These are phyloP conservation scores for Eospalax fontanierii DNA, from an alignment of 2,797 vertebrate species.

Conservation along the genomic window DNA sequence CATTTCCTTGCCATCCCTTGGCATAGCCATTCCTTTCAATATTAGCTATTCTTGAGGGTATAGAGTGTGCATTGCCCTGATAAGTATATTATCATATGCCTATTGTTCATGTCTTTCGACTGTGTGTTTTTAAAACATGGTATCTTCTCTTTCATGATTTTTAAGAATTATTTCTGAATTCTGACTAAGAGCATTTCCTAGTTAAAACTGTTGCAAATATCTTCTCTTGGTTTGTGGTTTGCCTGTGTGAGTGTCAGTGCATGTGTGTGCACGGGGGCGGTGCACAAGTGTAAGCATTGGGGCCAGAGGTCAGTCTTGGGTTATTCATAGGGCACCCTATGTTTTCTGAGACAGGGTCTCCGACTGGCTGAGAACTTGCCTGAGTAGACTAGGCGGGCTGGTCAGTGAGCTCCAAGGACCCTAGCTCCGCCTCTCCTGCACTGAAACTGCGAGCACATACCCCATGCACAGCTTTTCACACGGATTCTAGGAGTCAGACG, in stretches of 20 bases:
- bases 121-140: background rate
- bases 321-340: background rate
- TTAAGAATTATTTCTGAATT: background rate
- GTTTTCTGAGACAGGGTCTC: background rate
- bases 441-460: background rate
- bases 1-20: background rate
- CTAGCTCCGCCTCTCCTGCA: too few relatives aligned
- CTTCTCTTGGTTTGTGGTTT: background rate
- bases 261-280: background rate
- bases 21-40: background rate
- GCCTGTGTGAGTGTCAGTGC: background rate
- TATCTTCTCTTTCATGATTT: constrained; percentile 34
- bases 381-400: background rate
- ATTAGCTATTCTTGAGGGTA: background rate
- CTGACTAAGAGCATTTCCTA: background rate
- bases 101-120: background rate
- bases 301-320: background rate
- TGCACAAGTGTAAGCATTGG: background rate
- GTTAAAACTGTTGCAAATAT: background rate
- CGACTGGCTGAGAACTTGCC: background rate
- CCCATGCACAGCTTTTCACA: background rate
- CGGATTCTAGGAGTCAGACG: background rate
- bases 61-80: background rate
- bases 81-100: background rate
- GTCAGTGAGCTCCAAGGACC: background rate